Evolutionary conservation across 2,797 vertebrate genomes (phyloP), one percentile per base, ranked within the genome.

Genomic region (Anguilla pacifica): DNA sequence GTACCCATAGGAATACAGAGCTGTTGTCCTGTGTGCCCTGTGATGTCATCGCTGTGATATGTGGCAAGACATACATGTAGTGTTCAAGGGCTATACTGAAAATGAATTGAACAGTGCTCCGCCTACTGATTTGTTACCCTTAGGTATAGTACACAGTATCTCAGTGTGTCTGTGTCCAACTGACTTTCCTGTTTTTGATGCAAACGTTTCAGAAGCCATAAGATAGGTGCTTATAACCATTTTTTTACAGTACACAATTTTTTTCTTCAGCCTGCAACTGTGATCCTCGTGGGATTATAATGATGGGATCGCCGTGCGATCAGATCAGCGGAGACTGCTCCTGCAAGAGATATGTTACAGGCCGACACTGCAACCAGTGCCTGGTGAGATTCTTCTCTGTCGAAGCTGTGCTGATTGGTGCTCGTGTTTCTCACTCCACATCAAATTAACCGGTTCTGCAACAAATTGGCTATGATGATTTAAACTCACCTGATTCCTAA

Each of bases 341-440:
- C 90, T 99, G 97, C 92, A 98, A 98, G 93, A 92, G 96, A 92
- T 97, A 98, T 0, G 97, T 98, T 86, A 97, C 96, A 0, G 97
- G 97, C 9, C 94, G 95, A 88, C 96, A 96, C 94, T 98, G 97
- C 90, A 95, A 94, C 94, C 93, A 96, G 91, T 99, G 97, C 46
- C 92, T 98, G 97, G 97, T 98, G 86, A 96, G 96, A 94, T 53
- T 57, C 67, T 28, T 3, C 31, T 35, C 39, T 70, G 6, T 31
- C 3, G 72, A 77, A 39, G 13, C 74, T 5, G 35, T 74, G 31
- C 77, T 81, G 39, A 49, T 25, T 22, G 17, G 4, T 77, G 15
- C 35, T 4, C 2, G 28, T 70, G 6, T 70, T 74, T 74, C 11
- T 4, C 70, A 31, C 28, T 35, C 70, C 10, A 15, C 70, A 39